Evolutionary conservation across 2,888 invertebrate species (phyloP).

Genomic region (Galeruca laticollis): DNA sequence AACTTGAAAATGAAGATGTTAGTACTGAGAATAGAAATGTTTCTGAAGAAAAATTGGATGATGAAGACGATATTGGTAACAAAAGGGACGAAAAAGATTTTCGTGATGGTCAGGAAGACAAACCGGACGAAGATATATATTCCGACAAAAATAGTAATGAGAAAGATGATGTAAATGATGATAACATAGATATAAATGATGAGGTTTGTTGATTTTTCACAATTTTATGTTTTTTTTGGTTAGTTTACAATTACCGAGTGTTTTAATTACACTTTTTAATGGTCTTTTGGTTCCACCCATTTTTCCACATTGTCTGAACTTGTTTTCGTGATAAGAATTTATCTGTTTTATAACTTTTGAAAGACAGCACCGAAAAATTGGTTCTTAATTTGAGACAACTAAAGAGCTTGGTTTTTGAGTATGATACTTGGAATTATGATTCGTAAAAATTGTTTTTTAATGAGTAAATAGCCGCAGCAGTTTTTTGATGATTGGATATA

Average conservation of each 20-base stretch:
- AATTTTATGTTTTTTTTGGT: not conserved
- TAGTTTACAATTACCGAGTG: not conserved
- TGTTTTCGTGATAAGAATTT: too few relatives aligned
- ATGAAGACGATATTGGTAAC: conserved; percentile 27
- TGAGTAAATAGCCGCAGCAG: too few relatives aligned
- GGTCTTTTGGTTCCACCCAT: too few relatives aligned
- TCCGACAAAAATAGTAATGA: conserved; percentile 48
- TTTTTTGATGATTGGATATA: too few relatives aligned
- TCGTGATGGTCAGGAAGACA: conserved; percentile 60
- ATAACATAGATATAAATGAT: not conserved
- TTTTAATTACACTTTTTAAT: too few relatives aligned
- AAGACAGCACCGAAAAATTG: too few relatives aligned
- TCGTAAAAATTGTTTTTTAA: too few relatives aligned
- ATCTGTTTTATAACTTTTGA: too few relatives aligned
- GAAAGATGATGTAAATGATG: conserved; percentile 40
- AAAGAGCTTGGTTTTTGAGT: too few relatives aligned
- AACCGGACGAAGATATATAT: conserved; percentile 38
- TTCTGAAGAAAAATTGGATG: conserved; percentile 27
- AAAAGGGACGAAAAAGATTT: conserved; percentile 62
- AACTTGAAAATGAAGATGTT: not conserved
- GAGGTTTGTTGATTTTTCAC: not conserved
- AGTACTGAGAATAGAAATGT: conserved; percentile 19
- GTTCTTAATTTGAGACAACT: too few relatives aligned
- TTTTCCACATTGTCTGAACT: too few relatives aligned
- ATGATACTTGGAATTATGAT: too few relatives aligned